Evolutionary conservation across 2,113 vertebrate genomes (phyloP), one percentile per base, ranked within the genome.

Genomic region (Hepsetus odoe): DNA sequence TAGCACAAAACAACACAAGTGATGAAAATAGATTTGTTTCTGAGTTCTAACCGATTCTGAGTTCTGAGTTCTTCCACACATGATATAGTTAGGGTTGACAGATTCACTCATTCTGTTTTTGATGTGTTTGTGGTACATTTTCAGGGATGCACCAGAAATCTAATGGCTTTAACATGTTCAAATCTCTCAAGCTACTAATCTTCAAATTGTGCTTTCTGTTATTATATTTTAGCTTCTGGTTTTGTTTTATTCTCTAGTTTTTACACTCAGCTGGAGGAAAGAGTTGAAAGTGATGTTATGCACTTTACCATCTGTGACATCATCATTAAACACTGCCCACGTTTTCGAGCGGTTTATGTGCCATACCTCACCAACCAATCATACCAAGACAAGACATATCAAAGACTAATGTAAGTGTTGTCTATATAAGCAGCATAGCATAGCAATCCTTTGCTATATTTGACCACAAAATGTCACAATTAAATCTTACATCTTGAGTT

Each of bases 351-450:
- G 68, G 95, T 98, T 46, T 99, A 99, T 68, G 92, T 98, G 40
- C 96, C 97, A 0, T 99, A 99, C 2, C 96, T 99, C 85, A 99
- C 97, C 86, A 99, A 99, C 90, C 98, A 99, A 89, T 96, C 95
- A 0, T 99, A 99, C 42, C 98, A 99, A 89, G 97, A 99, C 18
- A 92, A 95, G 77, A 98, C 96, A 62, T 98, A 96, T 88, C 95
- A 96, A 80, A 92, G 89, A 72, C 91, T 99, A 68, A 92, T 97
- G 97, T 99, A 85, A 96, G 96, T 59, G 33, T 80, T 16, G 49
- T 79, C 7, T 9, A 30, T 24, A 33, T 64, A 12, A 3, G 24
- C n/a, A 3, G 16, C 6, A 61, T 14, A 46, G n/a, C n/a, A n/a
- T n/a, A n/a, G n/a, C n/a, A n/a, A n/a, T n/a, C n/a, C n/a, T n/a